Base-by-base conservation (phyloP, 2,113 vertebrate genomes). In the Poeciliopsis retropinna region DNA sequence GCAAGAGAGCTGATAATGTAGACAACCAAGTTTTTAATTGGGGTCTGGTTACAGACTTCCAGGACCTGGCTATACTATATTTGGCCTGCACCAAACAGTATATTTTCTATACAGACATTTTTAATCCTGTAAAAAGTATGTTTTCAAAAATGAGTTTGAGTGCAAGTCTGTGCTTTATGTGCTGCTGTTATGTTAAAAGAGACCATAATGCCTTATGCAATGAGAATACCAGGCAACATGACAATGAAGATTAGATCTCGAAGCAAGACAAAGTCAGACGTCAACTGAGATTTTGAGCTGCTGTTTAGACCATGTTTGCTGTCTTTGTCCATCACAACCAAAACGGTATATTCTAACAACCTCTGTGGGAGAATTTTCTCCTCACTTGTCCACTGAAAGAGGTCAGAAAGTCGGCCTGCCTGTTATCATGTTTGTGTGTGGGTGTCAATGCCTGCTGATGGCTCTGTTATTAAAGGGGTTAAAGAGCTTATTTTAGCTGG, bases 401-500 rank as follows among this genome's bases (percentile, higher is more conserved):
- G 67, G 63, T 77, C 70, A 78, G 31, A 37, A n/a, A 44, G 63
- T 79, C 67, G 79, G 25, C 14, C 34, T 31, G 4, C 15, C 34
- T 78, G 44, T 78, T 67, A 73, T 44, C 22, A n/a, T 79, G 72
- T 75, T 57, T 75, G 65, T 76, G 75, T 74, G 65, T 64, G 47
- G 37, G 79, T 79, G 75, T 69, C 70, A 64, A n/a, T 76, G 57
- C 60, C 57, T 68, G 54, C n/a, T 81, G 77, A 89, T 77, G 57
- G 64, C 74, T 78, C 76, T 87, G 78, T 84, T 72, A 74, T 88
- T 87, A 88, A 78, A 86, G 76, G 80, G 88, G 79, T 84, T 82
- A 87, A 87, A 88, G 72, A 76, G 82, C 75, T 86, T 87, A 85
- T 91, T 90, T 87, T 87, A 85, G 85, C 77, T 67, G 66, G 70